Percentiles rank a stretch among this genome's conserved stretches.
Evolutionary conservation across 2,113 vertebrate species (phyloP).

Genomic region (Ovibos moschatus): DNA sequence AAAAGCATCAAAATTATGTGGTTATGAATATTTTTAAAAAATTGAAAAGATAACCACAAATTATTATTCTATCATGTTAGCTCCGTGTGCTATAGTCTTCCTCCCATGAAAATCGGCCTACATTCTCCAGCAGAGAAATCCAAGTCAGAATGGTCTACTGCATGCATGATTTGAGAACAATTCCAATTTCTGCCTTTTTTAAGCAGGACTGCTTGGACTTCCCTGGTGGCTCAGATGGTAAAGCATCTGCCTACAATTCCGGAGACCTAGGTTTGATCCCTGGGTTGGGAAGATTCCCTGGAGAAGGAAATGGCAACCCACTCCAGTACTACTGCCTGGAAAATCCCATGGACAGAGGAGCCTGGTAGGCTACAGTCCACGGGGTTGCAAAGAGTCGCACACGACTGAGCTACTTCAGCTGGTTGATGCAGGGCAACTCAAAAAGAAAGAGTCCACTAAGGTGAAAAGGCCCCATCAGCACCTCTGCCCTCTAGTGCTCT

Average conservation of each 20-base stretch:
- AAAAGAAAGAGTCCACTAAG: background rate
- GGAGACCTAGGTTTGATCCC: background rate
- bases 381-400: accelerated
- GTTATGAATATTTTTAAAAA: background rate
- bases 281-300: background rate
- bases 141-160: background rate
- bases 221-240: background rate
- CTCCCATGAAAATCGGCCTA: background rate
- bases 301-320: background rate
- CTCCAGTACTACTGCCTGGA: background rate
- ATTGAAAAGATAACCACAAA: background rate
- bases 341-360: background rate
- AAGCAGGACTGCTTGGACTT: background rate
- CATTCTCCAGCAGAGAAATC: background rate
- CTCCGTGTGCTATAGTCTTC: background rate
- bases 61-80: background rate
- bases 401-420: background rate
- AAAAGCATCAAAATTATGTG: background rate
- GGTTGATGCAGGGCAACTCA: background rate
- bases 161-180: background rate
- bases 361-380: background rate
- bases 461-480: background rate
- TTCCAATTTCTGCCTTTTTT: background rate
- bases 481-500: background rate
- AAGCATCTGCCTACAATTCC: background rate